Percentiles rank a stretch among this genome's conserved stretches.
These are phyloP conservation scores for Microtus agrestis DNA, from an alignment of 2,797 vertebrate genomes.

Conservation along the genomic window DNA sequence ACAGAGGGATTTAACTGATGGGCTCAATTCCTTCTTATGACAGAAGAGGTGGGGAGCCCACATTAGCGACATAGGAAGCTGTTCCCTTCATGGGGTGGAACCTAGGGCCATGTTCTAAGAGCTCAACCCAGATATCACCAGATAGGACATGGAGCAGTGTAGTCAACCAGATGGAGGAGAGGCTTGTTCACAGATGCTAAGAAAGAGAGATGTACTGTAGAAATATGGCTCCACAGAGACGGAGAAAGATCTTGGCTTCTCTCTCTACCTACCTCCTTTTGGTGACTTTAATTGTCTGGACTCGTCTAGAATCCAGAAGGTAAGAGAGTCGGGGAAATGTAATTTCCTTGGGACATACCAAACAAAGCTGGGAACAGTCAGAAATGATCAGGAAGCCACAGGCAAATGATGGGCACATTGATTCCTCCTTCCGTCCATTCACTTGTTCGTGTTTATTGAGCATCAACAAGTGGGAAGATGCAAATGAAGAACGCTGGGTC, in stretches of 20 bases:
- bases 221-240: background rate
- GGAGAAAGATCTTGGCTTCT: background rate
- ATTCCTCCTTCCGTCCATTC: background rate
- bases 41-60: background rate
- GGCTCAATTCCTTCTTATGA: background rate
- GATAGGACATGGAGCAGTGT: background rate
- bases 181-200: background rate
- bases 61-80: background rate
- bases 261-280: background rate
- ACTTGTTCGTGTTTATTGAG: background rate
- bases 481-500: background rate
- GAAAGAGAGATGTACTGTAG: background rate
- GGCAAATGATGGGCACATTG: background rate
- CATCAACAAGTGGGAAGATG: background rate
- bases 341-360: background rate
- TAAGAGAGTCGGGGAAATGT: slow-evolving; percentile 36
- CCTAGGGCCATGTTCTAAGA: background rate
- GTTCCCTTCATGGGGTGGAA: background rate
- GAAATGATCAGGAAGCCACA: background rate
- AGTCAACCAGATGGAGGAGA: background rate
- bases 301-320: background rate
- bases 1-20: slow-evolving; percentile 24
- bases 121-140: background rate
- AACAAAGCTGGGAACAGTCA: background rate
- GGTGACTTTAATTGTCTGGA: slow-evolving; percentile 12